phyloP scores from a whole-genome alignment of 2,797 vertebrate species.

The Clarias fuscus region DNA sequence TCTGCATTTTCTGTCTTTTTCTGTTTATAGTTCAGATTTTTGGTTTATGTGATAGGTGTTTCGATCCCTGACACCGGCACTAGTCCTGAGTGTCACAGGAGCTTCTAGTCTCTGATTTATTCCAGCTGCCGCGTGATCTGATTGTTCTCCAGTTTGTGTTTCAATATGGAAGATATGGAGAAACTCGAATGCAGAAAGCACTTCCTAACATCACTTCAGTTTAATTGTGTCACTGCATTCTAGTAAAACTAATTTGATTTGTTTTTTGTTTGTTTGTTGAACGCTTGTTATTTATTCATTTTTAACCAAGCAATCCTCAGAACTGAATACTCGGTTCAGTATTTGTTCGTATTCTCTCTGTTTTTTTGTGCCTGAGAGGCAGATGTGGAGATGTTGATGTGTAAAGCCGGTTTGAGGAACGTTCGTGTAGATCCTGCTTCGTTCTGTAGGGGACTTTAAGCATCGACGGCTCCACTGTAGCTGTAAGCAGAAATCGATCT shows the following conservation, averaged over 20 bases:
- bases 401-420: not conserved
- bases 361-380: not conserved
- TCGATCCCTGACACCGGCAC: not conserved
- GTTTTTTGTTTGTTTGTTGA: too few relatives aligned
- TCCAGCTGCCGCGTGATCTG: not conserved
- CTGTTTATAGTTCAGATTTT: not conserved
- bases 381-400: not conserved
- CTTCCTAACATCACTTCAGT: not conserved
- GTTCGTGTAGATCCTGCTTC: not conserved
- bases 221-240: not conserved
- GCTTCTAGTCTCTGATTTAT: not conserved
- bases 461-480: not conserved
- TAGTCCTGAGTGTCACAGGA: not conserved
- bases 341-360: not conserved
- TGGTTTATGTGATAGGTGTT: not conserved
- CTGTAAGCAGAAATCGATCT: not conserved
- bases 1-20: too few relatives aligned
- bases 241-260: not conserved
- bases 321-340: not conserved
- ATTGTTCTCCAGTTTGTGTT: not conserved
- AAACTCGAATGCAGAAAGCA: not conserved
- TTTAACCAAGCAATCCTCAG: too few relatives aligned
- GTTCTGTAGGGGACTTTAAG: not conserved
- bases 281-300: too few relatives aligned
- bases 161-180: not conserved